phyloP scores from a whole-genome alignment of 1,140 invertebrate species.

The Listronotus oregonensis region DNA sequence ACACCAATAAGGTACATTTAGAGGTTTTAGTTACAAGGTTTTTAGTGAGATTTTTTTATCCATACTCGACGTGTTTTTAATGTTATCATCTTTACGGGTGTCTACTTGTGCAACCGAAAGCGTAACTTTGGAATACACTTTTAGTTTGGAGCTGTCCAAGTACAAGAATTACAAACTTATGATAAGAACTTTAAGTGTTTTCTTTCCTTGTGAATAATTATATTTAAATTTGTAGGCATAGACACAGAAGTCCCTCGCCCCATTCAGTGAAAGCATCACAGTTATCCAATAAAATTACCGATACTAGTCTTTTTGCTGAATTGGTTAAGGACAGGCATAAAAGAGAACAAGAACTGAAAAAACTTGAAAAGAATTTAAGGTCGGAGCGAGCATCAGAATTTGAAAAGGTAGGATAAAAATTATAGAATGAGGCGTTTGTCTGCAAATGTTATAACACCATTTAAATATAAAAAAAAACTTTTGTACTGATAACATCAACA shows the following conservation, averaged over 20 bases:
- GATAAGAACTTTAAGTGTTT: not conserved
- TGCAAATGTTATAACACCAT: not conserved
- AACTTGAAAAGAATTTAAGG: slow-evolving; percentile 67
- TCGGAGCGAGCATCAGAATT: slow-evolving; percentile 13
- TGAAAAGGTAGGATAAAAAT: slow-evolving; percentile 13
- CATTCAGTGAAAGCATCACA: slow-evolving; percentile 52
- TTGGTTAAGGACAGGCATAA: slow-evolving; percentile 84
- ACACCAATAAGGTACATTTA: slow-evolving; percentile 41
- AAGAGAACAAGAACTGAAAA: slow-evolving; percentile 72
- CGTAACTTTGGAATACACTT: too few species aligned
- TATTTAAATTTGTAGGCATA: slow-evolving; percentile 42
- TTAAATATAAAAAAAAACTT: too few species aligned
- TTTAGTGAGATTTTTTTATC: too few species aligned
- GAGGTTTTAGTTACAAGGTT: not conserved
- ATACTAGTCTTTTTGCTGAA: slow-evolving; percentile 86
- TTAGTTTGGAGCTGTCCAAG: too few species aligned
- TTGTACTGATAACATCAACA: too few species aligned
- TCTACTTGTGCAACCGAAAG: too few species aligned
- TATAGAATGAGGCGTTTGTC: not conserved
- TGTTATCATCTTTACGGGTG: too few species aligned
- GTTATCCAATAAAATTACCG: slow-evolving; percentile 65
- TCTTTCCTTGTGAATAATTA: too few species aligned
- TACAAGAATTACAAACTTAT: not conserved
- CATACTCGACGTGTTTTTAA: too few species aligned
- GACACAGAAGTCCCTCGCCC: slow-evolving; percentile 51